Evolutionary conservation across 2,113 vertebrate genomes (phyloP).

Genomic region (Siniperca knerii): DNA sequence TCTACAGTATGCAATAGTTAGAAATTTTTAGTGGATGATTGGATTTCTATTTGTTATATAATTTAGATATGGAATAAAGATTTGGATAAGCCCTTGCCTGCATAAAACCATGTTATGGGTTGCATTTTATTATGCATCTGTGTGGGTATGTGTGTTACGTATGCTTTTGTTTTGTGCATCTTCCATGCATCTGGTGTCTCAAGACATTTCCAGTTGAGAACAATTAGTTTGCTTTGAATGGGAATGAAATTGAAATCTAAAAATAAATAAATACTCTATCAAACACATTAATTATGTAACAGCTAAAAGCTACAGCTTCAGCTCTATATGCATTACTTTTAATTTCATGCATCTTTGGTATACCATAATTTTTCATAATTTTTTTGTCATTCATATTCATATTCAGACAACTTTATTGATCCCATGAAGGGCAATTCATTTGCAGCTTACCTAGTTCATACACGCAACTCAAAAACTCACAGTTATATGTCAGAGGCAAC

Average conservation of each 20-base stretch:
- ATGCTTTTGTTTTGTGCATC: background rate
- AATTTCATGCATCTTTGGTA: conserved; percentile 33
- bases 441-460: too few species aligned
- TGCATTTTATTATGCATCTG: background rate
- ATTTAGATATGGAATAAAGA: conserved; percentile 3
- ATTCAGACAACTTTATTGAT: too few species aligned
- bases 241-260: conserved; percentile 35
- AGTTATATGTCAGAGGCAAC: too few species aligned
- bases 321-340: background rate
- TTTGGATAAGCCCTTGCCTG: background rate
- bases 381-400: conserved; percentile 9
- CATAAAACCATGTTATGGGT: background rate
- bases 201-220: conserved; percentile 3
- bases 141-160: background rate
- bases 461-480: too few species aligned
- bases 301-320: background rate
- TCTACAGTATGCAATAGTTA: background rate
- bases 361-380: background rate
- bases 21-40: background rate
- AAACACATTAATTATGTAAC: background rate
- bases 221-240: conserved; percentile 5
- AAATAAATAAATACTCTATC: conserved; percentile 19
- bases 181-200: background rate
- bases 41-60: conserved; percentile 26
- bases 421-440: too few species aligned